Conservation (phyloP, 2,797 vertebrate species). For the Xiphophorus birchmanni region DNA sequence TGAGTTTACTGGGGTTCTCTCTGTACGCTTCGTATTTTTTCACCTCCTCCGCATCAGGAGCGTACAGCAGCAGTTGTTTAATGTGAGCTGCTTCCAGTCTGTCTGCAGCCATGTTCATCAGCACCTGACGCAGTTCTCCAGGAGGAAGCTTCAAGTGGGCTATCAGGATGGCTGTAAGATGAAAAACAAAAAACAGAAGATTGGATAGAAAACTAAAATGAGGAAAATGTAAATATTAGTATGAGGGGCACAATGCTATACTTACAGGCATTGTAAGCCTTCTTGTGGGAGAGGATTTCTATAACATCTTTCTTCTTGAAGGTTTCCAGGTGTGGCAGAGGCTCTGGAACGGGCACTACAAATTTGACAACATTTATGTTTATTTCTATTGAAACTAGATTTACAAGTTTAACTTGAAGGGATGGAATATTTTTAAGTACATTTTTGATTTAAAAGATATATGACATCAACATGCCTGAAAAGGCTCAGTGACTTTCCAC, state of each 20-base stretch:
- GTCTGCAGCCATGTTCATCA: slow-evolving; percentile 90
- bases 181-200: neutral
- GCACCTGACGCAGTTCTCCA: slow-evolving; percentile 87
- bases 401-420: neutral
- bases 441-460: neutral
- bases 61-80: slow-evolving; percentile 93
- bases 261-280: slow-evolving; percentile 98
- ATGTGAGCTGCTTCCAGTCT: slow-evolving; percentile 92
- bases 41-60: slow-evolving; percentile 92
- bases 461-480: neutral
- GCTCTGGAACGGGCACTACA: slow-evolving; percentile 87
- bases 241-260: slow-evolving; percentile 20
- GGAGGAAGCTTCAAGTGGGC: slow-evolving; percentile 96
- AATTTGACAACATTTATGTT: slow-evolving; percentile 35
- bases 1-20: slow-evolving; percentile 89
- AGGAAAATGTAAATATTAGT: neutral
- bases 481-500: neutral
- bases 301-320: slow-evolving; percentile 97
- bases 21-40: slow-evolving; percentile 89
- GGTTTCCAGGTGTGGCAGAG: slow-evolving; percentile 82
- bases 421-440: neutral
- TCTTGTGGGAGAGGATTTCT: slow-evolving; percentile 97
- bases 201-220: neutral
- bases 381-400: neutral
- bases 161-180: slow-evolving; percentile 89